Conservation (phyloP, 1,140 invertebrate genomes). For the Zaprionus gabonicus region DNA sequence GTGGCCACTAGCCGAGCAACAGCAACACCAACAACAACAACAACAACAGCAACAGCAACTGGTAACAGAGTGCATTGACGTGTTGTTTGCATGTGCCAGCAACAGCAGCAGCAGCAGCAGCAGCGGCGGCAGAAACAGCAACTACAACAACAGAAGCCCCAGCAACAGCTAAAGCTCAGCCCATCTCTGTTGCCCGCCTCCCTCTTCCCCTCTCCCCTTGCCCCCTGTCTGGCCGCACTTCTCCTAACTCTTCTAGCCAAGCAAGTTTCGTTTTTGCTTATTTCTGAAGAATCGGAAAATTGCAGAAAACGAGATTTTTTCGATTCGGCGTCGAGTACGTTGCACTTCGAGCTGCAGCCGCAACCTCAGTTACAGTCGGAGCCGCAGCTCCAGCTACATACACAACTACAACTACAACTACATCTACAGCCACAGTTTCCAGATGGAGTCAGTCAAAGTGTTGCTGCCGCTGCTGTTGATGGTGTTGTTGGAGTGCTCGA, state of each 20-base stretch:
- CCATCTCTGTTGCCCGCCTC: slow-evolving; percentile 36
- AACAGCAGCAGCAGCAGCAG: slow-evolving; percentile 12
- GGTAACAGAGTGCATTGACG: slow-evolving; percentile 75
- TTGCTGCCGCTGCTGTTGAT: background rate
- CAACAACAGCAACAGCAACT: slow-evolving; percentile 26
- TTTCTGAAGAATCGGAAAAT: slow-evolving; percentile 80
- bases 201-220: background rate
- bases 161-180: slow-evolving; percentile 40
- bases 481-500: slow-evolving; percentile 31
- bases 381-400: slow-evolving; percentile 18
- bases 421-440: slow-evolving; percentile 31
- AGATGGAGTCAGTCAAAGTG: slow-evolving; percentile 41
- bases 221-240: slow-evolving; percentile 12
- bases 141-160: slow-evolving; percentile 23
- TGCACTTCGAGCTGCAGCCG: slow-evolving; percentile 68
- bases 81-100: slow-evolving; percentile 72
- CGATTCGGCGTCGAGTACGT: slow-evolving; percentile 68
- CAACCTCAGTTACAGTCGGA: slow-evolving; percentile 29
- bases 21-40: slow-evolving; percentile 30
- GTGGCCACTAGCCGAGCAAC: slow-evolving; percentile 30
- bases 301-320: slow-evolving; percentile 78
- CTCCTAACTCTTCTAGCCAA: slow-evolving; percentile 49
- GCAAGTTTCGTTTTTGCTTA: slow-evolving; percentile 74
- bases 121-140: slow-evolving; percentile 24
- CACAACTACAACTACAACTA: background rate